Evolutionary conservation across 2,888 invertebrate species (phyloP), one percentile per base, ranked within the genome.

Genomic region (Neuroscelio doddi): DNA sequence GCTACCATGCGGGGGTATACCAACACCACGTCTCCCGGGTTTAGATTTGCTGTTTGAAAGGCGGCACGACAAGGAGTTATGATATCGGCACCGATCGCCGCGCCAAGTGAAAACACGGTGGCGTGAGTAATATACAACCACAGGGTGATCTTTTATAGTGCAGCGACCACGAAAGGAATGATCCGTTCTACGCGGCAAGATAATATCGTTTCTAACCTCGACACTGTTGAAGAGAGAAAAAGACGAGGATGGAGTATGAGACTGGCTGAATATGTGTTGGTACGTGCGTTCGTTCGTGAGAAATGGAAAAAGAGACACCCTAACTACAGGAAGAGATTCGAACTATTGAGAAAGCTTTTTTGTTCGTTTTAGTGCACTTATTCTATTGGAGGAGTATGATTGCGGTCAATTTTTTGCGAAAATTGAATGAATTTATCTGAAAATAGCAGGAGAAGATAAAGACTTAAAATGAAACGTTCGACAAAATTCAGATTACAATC

Each of bases 71-170:
- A 84, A 78, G 80, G 83, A 83, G 82, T 83, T 84, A 84, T 84
- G 83, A 83, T 84, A 84, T 84, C 83, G 80, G 82, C 73, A 71
- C 73, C 81, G 83, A 84, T 83, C 83, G 81, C 79, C 73, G 77
- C 71, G 81, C 81, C 80, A 80, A 83, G 83, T 84, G 83, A 84
- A 83, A 83, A 83, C 80, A 82, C 81, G 77, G 75, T 80, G 81
- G 80, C 80, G 82, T 83, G 83, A 84, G 83, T 84, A 84, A 84
- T 83, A 84, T 83, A 83, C 81, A 80, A 79, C 78, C 79, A 74
- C 75, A 77, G 79, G 79, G 77, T 79, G 81, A 82, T 81, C 78
- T 81, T 83, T 82, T 81, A 80, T 75, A 72, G 78, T 74, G 77
- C 75, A 74, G 69, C 69, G 72, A 74, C 72, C 69, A 71, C 69